A percentile compares a stretch with the other conserved stretches of the same genome.
These are phyloP conservation scores for Alauda arvensis DNA, from an alignment of 2,797 vertebrate species.

Conservation along the genomic window DNA sequence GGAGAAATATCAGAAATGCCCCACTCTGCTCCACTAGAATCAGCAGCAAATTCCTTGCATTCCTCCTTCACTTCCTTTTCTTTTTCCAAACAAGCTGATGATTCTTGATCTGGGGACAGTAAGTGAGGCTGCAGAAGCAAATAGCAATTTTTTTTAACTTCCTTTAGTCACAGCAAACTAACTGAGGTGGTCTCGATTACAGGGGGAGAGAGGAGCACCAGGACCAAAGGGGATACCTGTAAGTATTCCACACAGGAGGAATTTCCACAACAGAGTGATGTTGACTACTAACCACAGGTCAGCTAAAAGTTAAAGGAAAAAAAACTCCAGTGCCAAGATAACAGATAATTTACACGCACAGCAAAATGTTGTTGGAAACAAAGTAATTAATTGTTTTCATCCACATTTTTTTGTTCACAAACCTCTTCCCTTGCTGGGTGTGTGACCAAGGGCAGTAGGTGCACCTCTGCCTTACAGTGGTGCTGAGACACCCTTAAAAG, in stretches of 20 bases:
- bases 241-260: conserved; percentile 69
- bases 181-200: conserved; percentile 51
- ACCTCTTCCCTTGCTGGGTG: not conserved
- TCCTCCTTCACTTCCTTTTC: not conserved
- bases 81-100: not conserved
- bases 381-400: not conserved
- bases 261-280: not conserved
- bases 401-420: not conserved
- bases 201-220: conserved; percentile 92
- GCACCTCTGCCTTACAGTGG: not conserved
- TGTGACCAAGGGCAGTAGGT: rapidly evolving
- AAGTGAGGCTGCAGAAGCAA: not conserved
- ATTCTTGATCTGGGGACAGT: not conserved
- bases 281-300: not conserved
- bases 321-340: not conserved
- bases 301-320: not conserved
- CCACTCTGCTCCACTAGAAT: not conserved
- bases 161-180: conserved; percentile 12
- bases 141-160: not conserved
- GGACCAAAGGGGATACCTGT: conserved; percentile 91
- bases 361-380: not conserved
- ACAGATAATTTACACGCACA: not conserved
- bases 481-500: not conserved
- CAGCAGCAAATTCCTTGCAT: not conserved
- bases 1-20: not conserved